Base-by-base conservation (phyloP, 2,797 vertebrate species). In the Trematomus bernacchii region DNA sequence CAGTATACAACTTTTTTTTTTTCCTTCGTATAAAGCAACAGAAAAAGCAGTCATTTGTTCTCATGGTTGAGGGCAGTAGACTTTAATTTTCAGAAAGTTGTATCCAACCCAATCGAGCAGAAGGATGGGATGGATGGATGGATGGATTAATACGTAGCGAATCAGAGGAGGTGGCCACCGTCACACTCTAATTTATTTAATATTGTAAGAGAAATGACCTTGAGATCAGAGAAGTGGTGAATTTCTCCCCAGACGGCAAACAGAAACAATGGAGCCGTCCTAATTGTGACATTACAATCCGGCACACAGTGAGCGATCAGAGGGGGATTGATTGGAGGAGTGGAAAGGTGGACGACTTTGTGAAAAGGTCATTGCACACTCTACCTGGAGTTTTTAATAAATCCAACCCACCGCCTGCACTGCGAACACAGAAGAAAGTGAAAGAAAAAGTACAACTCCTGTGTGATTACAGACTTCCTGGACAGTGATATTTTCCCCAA, bases 321-420 rank as follows among this genome's bases (percentile, higher is more conserved):
- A 91, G 90, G 86, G 90, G 92, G 93, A 94, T 93, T 95, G 95
- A 96, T 96, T 95, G 89, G 91, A 94, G 58, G 86, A 88, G 91
- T 85, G 83, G 91, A 93, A 94, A 94, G 93, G 93, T 94, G 93
- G 93, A 86, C 86, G 93, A 95, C 94, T 95, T 94, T 94, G 92
- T 93, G 92, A 95, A 96, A 95, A 96, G 95, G 95, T 96, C 95
- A 95, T 27, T 75, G 90, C 89, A 87, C 92, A 93, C 91, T 93
- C 90, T 77, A 96, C 94, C 94, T 94, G 89, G 86, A 93, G 85
- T 90, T 91, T 89, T 87, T 84, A 66, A 76, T 80, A 82, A 87
- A 79, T 87, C 70, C 77, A 74, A 58, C 71, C 76, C 67, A 71
- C 69, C 40, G 18, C 60, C 59, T 82, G 47, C 54, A 53, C 69